These are phyloP conservation scores for Kryptolebias marmoratus DNA, from an alignment of 2,113 vertebrate species.

Conservation along the genomic window DNA sequence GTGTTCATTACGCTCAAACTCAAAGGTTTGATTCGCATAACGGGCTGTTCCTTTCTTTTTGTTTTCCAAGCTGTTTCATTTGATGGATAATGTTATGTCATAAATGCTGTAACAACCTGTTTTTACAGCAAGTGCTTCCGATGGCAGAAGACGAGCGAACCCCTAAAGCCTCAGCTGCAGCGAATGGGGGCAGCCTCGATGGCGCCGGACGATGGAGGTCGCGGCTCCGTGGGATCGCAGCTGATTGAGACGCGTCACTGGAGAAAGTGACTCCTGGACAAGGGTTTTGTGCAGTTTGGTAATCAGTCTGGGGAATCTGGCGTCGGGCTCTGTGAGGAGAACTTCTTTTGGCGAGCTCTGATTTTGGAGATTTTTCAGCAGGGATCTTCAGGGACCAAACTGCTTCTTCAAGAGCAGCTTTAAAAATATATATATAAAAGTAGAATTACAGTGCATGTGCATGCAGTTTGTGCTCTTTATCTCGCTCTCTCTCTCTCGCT, in stretches of 20 bases:
- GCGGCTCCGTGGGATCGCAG: not conserved
- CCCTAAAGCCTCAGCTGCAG: constrained; percentile 18
- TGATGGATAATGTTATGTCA: constrained; percentile 47
- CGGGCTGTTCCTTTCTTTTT: constrained; percentile 19
- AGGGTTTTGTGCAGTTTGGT: constrained; percentile 39
- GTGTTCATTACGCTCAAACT: constrained; percentile 50
- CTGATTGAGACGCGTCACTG: constrained; percentile 43
- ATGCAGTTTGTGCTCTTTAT: not conserved
- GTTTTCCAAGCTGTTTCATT: constrained; percentile 20
- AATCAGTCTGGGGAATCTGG: constrained; percentile 30
- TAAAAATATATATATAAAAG: constrained; percentile 29
- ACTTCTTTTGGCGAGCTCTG: constrained; percentile 11
- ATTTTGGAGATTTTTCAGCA: constrained; percentile 42
- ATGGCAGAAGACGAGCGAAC: not conserved
- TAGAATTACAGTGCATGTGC: constrained; percentile 1
- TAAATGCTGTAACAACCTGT: constrained; percentile 11
- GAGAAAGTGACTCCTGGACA: constrained; percentile 40
- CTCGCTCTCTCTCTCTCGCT: not conserved
- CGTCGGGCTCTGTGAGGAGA: not conserved
- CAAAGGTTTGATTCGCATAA: constrained; percentile 27
- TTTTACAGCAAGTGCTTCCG: not conserved
- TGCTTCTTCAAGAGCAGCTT: constrained; percentile 33
- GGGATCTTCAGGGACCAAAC: constrained; percentile 36
- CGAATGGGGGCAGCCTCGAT: constrained; percentile 24
- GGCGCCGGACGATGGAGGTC: constrained; percentile 5